Base-by-base conservation (phyloP, 2,888 invertebrate species). In the Caenorhabditis japonica region DNA sequence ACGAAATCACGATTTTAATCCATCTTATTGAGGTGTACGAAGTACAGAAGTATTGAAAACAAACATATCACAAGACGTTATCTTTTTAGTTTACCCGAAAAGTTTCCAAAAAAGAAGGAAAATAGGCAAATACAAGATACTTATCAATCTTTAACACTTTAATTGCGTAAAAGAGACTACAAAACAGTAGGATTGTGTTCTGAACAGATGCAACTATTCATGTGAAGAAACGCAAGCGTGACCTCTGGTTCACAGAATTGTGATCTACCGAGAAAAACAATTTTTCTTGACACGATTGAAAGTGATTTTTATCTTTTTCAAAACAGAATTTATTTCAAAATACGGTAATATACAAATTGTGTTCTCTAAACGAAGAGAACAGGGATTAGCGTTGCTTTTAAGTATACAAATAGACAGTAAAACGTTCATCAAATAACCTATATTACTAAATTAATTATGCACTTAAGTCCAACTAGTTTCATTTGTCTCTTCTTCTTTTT, bases 401-500 rank as follows among this genome's bases (percentile, higher is more conserved):
- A 12, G 13, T 19, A 27, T 27, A 27, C 21, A 44, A 15, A 23
- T 13, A 46, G 12, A 23, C 43, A 4, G 21, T 13, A 25, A 12
- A 4, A 25, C 3, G 13, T 46, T 27, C 23, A 39, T 15, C 15
- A 39, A n/a, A 15, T n/a, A 39, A 30, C 30, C 30, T 30, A 30
- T 30, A 30, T 30, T 15, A 4, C 19, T 30, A 15, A 39, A 64
- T 64, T 64, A 17, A n/a, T 4, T 15, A 15, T 30, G 4, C 12
- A 4, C 13, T 62, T 43, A 66, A 4, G 56, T 66, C 66, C 56
- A 66, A 47, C 30, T 62, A 2, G 49, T 41, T 19, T 47, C 36
- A n/a, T 39, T 19, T 12, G 49, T 59, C 3, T 38, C 39, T 4
- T 21, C n/a, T 15, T 34, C 41, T 17, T 58, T 51, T 36, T 49